Conservation (phyloP, 2,888 invertebrate genomes). For the Polymixis flavicincta region DNA sequence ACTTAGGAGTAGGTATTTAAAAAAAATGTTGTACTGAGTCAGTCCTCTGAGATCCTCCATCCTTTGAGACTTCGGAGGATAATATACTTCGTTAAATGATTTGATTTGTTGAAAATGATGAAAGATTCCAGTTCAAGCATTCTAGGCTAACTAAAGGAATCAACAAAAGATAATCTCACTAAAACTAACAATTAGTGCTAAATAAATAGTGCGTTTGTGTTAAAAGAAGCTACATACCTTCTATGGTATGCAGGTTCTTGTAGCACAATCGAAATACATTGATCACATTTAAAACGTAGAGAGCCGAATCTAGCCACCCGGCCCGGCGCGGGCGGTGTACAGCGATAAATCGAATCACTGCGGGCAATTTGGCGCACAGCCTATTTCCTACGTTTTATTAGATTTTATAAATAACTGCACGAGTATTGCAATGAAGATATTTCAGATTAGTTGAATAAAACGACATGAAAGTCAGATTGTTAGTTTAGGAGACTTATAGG, state of each 20-base stretch:
- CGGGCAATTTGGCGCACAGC: slow-evolving; percentile 62
- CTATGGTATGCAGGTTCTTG: not conserved
- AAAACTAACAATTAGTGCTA: not conserved
- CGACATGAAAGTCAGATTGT: slow-evolving; percentile 13
- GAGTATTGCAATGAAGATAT: slow-evolving; percentile 53
- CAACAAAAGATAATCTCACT: not conserved
- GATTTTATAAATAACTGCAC: slow-evolving; percentile 64
- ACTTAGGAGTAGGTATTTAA: not conserved
- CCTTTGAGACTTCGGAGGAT: no score
- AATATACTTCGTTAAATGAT: not conserved
- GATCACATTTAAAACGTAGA: slow-evolving; percentile 45
- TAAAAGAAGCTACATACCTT: no score
- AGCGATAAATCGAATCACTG: slow-evolving; percentile 63
- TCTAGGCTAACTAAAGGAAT: not conserved
- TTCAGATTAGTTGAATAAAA: slow-evolving; percentile 46
- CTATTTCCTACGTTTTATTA: slow-evolving; percentile 61
- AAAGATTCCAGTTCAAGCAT: not conserved
- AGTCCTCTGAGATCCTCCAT: no score
- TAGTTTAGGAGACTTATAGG: not conserved
- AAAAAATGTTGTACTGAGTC: no score
- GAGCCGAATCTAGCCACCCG: slow-evolving; percentile 27
- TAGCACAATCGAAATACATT: slow-evolving; percentile 28
- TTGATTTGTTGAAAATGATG: not conserved
- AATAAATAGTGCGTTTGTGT: no score
- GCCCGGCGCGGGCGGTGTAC: slow-evolving; percentile 8